Evolutionary conservation across 1,140 invertebrate species (phyloP).

Genomic region (Drosophila willistoni): DNA sequence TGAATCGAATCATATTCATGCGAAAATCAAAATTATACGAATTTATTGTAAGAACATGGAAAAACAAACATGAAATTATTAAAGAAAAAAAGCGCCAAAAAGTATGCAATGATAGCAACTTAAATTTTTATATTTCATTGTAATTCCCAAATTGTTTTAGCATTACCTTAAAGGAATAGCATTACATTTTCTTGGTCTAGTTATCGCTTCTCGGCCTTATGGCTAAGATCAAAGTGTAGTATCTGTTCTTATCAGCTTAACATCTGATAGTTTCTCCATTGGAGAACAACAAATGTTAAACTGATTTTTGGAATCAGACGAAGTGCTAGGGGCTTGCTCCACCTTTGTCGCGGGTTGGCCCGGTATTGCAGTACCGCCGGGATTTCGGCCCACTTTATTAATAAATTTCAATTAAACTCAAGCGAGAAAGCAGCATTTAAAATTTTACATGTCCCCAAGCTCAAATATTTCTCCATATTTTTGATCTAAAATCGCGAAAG

Average conservation of each 20-base stretch:
- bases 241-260: constrained; percentile 88
- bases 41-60: neutral
- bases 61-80: neutral
- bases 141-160: neutral
- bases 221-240: constrained; percentile 85
- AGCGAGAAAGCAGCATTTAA: too few relatives aligned
- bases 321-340: constrained; percentile 84
- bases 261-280: constrained; percentile 87
- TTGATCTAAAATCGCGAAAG: too few relatives aligned
- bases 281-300: constrained; percentile 86
- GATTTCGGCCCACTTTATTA: constrained; percentile 52
- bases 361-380: constrained; percentile 85
- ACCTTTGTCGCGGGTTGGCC: constrained; percentile 85
- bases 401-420: neutral
- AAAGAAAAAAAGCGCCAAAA: neutral
- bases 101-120: too few relatives aligned
- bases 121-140: too few relatives aligned
- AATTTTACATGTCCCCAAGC: too few relatives aligned
- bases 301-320: constrained; percentile 85
- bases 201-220: constrained; percentile 84
- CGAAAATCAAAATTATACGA: neutral
- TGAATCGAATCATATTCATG: neutral
- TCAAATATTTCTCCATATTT: too few relatives aligned
- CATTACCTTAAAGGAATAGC: neutral
- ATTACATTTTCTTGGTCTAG: neutral